These are phyloP conservation scores for Austrolebias charrua DNA, from an alignment of 2,797 vertebrate genomes.

Conservation along the genomic window DNA sequence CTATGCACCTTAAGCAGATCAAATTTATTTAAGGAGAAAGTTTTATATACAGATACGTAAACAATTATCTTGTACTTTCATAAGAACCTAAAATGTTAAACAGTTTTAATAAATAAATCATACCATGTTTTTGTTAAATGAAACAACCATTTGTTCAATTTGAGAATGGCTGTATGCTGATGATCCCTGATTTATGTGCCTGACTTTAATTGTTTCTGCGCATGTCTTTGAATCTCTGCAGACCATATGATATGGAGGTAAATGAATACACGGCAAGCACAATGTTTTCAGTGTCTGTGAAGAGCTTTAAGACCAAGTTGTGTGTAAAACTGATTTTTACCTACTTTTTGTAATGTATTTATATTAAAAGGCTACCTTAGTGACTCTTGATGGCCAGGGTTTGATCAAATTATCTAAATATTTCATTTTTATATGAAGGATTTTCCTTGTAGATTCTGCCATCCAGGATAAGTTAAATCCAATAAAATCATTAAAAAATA, in stretches of 20 bases:
- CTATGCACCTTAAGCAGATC: no score
- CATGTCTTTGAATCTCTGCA: slow-evolving; percentile 55
- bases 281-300: slow-evolving; percentile 62
- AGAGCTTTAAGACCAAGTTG: slow-evolving; percentile 45
- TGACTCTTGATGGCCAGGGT: slow-evolving; percentile 42
- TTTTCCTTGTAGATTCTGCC: slow-evolving; percentile 58
- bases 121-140: background rate
- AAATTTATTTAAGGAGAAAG: no score
- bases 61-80: no score
- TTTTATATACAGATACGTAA: no score
- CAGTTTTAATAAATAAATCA: no score
- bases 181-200: slow-evolving; percentile 71
- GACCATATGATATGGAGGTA: slow-evolving; percentile 43
- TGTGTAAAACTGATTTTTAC: slow-evolving; percentile 65
- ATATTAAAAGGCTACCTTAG: slow-evolving; percentile 58
- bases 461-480: no score
- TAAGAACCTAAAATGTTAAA: no score
- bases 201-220: slow-evolving; percentile 64
- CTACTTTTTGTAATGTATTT: slow-evolving; percentile 75
- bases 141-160: background rate
- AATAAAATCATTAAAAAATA: no score
- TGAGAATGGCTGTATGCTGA: slow-evolving; percentile 42
- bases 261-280: slow-evolving; percentile 49
- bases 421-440: slow-evolving; percentile 66
- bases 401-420: slow-evolving; percentile 51